Evolutionary conservation across 2,797 vertebrate genomes (phyloP).

Genomic region (Okamejei kenojei): DNA sequence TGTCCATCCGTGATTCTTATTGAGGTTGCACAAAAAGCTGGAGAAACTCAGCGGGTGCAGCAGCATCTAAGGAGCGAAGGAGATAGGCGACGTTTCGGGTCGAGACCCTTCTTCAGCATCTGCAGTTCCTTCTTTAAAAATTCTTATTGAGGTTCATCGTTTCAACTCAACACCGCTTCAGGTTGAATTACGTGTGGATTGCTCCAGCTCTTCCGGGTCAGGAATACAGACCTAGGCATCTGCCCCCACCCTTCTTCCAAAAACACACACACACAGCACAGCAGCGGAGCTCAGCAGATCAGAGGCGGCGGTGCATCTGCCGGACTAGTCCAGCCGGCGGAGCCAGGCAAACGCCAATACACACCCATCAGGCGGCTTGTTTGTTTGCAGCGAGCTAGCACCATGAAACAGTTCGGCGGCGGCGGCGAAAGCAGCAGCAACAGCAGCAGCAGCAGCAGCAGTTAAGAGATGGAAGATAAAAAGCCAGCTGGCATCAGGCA

Average conservation of each 20-base stretch:
- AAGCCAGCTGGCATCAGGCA: not conserved
- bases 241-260: not conserved
- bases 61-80: no score
- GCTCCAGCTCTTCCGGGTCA: conserved; percentile 36
- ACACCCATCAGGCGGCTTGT: not conserved
- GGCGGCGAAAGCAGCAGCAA: not conserved
- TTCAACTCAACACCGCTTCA: not conserved
- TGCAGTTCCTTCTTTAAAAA: no score
- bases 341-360: not conserved
- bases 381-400: not conserved
- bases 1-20: not conserved
- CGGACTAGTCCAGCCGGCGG: not conserved
- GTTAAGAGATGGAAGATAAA: conserved; percentile 21
- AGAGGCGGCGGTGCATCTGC: not conserved
- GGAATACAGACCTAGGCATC: not conserved
- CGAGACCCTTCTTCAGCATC: no score
- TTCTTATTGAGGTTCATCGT: no score
- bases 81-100: no score
- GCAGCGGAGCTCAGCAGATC: conserved; percentile 34
- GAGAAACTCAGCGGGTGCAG: no score
- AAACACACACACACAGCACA: not conserved
- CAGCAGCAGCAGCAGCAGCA: not conserved
- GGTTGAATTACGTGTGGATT: conserved; percentile 29
- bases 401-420: not conserved
- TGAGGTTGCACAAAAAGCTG: no score